phyloP scores from a whole-genome alignment of 2,888 invertebrate species.

The Euplagia quadripunctaria region DNA sequence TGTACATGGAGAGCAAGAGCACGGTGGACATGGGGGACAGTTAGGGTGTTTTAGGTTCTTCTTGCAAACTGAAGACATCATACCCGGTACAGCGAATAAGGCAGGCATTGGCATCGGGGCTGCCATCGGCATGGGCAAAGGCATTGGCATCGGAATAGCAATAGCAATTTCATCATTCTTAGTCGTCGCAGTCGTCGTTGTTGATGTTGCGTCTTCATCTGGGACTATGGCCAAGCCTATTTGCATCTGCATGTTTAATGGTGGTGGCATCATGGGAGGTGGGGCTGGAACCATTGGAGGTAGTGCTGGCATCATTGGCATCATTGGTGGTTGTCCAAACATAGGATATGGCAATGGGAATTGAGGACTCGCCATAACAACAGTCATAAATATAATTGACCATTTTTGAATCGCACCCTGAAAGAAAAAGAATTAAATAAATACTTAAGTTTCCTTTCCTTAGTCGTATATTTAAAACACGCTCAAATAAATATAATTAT shows the following conservation, averaged over 20 bases:
- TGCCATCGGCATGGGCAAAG: slow-evolving; percentile 56
- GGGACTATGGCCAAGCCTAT: slow-evolving; percentile 15
- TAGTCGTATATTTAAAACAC: too few relatives aligned
- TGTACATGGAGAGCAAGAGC: slow-evolving; percentile 73
- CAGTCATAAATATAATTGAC: slow-evolving; percentile 15
- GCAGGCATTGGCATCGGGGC: not conserved
- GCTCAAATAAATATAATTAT: too few relatives aligned
- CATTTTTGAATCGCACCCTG: slow-evolving; percentile 23
- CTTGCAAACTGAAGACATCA: slow-evolving; percentile 41
- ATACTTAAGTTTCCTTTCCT: too few relatives aligned
- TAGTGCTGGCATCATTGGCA: slow-evolving; percentile 4
- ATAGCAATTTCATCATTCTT: slow-evolving; percentile 9
- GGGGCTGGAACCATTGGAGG: not conserved
- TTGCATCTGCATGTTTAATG: slow-evolving; percentile 14
- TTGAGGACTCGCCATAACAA: slow-evolving; percentile 21
- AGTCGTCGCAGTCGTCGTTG: slow-evolving; percentile 9
- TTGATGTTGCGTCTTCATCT: not conserved
- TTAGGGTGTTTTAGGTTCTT: slow-evolving; percentile 41
- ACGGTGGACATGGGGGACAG: slow-evolving; percentile 78
- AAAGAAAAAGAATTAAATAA: slow-evolving; percentile 1
- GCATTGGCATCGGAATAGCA: slow-evolving; percentile 17
- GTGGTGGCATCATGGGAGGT: not conserved
- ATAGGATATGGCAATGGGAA: slow-evolving; percentile 14
- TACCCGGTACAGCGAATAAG: slow-evolving; percentile 63
- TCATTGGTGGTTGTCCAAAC: not conserved